Evolutionary conservation across 2,888 invertebrate species (phyloP).

Genomic region (Polietes domitor): DNA sequence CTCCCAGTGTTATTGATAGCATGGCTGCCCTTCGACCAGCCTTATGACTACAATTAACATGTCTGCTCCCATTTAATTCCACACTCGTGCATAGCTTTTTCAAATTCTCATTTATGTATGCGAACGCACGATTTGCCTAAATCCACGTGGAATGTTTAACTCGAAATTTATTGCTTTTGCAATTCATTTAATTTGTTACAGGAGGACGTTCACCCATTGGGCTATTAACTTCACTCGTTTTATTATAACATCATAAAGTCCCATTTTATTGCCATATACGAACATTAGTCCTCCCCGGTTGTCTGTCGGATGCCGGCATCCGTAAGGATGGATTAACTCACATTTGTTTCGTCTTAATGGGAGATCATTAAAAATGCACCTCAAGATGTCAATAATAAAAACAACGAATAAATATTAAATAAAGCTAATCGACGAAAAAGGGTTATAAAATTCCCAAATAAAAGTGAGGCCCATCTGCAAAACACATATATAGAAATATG

Average conservation of each 20-base stretch:
- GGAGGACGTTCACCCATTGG: background rate
- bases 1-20: too few species aligned
- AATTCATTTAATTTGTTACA: background rate
- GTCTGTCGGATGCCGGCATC: background rate
- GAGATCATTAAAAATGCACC: conserved; percentile 33
- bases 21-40: too few species aligned
- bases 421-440: conserved; percentile 13
- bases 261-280: background rate
- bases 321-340: background rate
- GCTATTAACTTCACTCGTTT: background rate
- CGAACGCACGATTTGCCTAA: background rate
- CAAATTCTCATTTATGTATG: background rate
- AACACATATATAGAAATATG: too few species aligned
- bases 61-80: too few species aligned
- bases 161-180: background rate
- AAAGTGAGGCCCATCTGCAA: too few species aligned
- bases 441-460: background rate
- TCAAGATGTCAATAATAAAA: conserved; percentile 32
- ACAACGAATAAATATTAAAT: conserved; percentile 6
- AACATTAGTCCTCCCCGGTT: background rate
- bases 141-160: background rate
- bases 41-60: too few species aligned
- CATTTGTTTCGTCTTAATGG: conserved; percentile 6
- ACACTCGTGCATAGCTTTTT: too few species aligned
- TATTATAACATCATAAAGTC: conserved; percentile 1